phyloP scores from a whole-genome alignment of 2,888 invertebrate genomes.

The Dicranocentrus wangi region DNA sequence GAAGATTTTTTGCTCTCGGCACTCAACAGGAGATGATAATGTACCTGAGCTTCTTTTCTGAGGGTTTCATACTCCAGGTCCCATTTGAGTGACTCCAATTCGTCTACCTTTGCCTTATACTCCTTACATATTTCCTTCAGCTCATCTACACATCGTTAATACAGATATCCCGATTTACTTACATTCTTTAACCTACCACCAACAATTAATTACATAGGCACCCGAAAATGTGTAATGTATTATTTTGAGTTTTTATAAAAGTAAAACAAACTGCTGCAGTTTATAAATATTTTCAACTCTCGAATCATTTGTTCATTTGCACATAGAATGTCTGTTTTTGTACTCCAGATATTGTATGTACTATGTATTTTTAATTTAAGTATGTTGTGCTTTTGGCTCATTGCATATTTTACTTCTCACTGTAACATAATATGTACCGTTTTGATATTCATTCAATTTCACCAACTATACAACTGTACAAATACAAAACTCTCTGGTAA shows the following conservation, averaged over 20 bases:
- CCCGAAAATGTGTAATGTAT: too few relatives aligned
- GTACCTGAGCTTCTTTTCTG: conserved; percentile 95
- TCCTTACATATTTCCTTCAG: conserved; percentile 77
- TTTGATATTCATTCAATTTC: background rate
- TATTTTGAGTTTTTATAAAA: too few relatives aligned
- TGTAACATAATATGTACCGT: background rate
- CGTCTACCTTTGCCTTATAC: conserved; percentile 87
- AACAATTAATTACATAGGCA: too few relatives aligned
- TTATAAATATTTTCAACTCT: too few relatives aligned
- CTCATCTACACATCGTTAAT: conserved; percentile 73
- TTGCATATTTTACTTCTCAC: conserved; percentile 5
- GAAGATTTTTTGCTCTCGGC: conserved; percentile 4
- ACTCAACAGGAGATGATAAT: background rate
- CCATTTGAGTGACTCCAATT: conserved; percentile 94
- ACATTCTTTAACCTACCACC: background rate
- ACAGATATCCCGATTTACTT: background rate
- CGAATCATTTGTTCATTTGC: too few relatives aligned
- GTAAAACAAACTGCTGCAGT: background rate
- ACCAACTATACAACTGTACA: conserved; percentile 57
- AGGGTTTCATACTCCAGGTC: conserved; percentile 98
- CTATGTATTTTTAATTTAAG: background rate
- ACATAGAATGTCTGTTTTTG: background rate
- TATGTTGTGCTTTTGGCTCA: conserved; percentile 4
- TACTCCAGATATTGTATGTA: background rate
- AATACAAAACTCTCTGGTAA: conserved; percentile 57